Conservation (phyloP, 2,113 vertebrate genomes). For the Ondatra zibethicus region DNA sequence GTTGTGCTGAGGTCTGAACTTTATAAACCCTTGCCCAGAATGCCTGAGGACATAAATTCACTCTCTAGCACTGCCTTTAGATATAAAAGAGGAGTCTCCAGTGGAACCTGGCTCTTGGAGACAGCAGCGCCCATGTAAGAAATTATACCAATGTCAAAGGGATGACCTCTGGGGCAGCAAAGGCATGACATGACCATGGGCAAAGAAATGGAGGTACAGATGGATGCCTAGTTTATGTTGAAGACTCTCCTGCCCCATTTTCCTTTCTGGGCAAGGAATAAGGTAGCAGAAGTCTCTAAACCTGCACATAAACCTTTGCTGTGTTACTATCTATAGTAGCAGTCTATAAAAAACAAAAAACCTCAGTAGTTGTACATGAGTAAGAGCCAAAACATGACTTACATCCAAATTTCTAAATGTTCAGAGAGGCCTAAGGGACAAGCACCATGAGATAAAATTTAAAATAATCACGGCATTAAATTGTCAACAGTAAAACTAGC, state of each 20-base stretch:
- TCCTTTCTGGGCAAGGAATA: background rate
- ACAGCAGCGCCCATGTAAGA: background rate
- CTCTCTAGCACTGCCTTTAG: background rate
- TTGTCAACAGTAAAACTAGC: background rate
- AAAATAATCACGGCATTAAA: constrained; percentile 24
- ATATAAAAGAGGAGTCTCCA: background rate
- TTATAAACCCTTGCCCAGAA: background rate
- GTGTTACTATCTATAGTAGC: background rate
- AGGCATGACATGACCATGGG: background rate
- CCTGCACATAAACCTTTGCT: background rate
- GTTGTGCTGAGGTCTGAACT: background rate
- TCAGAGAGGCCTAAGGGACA: background rate
- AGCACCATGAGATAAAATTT: constrained; percentile 5
- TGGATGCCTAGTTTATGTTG: background rate
- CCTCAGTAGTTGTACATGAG: background rate
- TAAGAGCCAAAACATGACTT: background rate
- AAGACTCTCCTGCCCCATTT: background rate
- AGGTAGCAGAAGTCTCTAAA: background rate
- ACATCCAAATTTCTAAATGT: background rate
- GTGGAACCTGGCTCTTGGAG: background rate
- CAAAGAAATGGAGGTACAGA: background rate
- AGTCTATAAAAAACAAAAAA: background rate
- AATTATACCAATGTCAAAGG: background rate
- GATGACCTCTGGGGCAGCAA: background rate
- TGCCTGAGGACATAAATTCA: background rate